Evolutionary conservation across 2,797 vertebrate species (phyloP).

Genomic region (Gobio occitaniae): DNA sequence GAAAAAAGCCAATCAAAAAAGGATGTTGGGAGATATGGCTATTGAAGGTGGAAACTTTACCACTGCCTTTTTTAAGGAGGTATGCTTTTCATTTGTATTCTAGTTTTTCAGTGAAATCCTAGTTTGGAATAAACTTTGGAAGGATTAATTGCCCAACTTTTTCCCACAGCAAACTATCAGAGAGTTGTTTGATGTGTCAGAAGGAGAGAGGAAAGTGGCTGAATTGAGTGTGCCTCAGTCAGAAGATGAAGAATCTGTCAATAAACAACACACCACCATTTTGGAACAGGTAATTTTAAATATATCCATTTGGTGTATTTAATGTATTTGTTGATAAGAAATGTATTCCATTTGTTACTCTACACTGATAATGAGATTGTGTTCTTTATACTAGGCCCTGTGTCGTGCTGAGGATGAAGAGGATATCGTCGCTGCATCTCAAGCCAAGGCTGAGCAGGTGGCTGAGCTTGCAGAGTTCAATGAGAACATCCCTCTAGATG

Average conservation of each 20-base stretch:
- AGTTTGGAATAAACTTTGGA: neutral
- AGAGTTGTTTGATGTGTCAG: slow-evolving; percentile 90
- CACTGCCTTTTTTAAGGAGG: slow-evolving; percentile 96
- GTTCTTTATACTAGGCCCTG: slow-evolving; percentile 78
- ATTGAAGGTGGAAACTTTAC: slow-evolving; percentile 97
- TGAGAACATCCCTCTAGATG: slow-evolving; percentile 89
- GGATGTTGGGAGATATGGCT: slow-evolving; percentile 96
- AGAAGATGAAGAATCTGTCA: slow-evolving; percentile 85
- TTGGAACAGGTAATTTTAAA: slow-evolving; percentile 85
- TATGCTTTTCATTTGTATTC: slow-evolving; percentile 53
- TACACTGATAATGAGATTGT: neutral
- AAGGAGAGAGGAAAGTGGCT: slow-evolving; percentile 80
- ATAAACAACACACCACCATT: slow-evolving; percentile 88
- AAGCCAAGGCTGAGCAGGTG: slow-evolving; percentile 94
- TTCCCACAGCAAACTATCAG: slow-evolving; percentile 89
- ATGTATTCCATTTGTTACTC: neutral
- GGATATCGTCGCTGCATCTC: slow-evolving; percentile 92
- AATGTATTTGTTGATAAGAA: neutral
- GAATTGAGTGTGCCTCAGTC: slow-evolving; percentile 73
- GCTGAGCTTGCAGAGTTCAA: slow-evolving; percentile 96
- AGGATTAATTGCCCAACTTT: slow-evolving; percentile 38
- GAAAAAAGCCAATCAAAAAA: slow-evolving; percentile 97
- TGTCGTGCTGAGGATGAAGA: slow-evolving; percentile 94
- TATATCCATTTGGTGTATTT: neutral
- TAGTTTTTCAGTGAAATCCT: neutral